phyloP scores from a whole-genome alignment of 2,888 invertebrate species.

The Nasonovia ribisnigri region DNA sequence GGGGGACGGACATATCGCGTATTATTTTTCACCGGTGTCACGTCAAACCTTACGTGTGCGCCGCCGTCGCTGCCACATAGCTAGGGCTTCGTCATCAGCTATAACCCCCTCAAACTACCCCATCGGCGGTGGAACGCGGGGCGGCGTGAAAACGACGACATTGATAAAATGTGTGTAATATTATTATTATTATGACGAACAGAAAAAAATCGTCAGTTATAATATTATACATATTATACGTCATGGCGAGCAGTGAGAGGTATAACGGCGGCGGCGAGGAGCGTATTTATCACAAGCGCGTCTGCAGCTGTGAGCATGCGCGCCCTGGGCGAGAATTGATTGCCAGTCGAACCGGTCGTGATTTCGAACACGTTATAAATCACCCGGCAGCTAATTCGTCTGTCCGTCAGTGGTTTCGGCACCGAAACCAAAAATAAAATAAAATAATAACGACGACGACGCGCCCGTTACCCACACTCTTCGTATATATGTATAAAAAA shows the following conservation, averaged over 20 bases:
- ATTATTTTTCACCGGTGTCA: background rate
- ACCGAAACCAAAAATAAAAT: conserved; percentile 32
- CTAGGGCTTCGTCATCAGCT: conserved; percentile 34
- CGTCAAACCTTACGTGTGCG: conserved; percentile 59
- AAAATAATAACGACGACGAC: conserved; percentile 39
- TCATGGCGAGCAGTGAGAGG: background rate
- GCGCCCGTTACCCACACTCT: conserved; percentile 4
- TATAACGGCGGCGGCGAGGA: background rate
- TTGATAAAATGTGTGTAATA: conserved; percentile 29
- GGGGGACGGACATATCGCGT: background rate
- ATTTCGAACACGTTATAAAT: conserved; percentile 65
- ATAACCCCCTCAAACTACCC: conserved; percentile 27
- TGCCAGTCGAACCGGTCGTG: conserved; percentile 65
- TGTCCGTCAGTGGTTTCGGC: conserved; percentile 57
- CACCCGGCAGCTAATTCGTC: conserved; percentile 63
- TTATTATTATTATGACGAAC: background rate
- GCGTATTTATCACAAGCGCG: conserved; percentile 61
- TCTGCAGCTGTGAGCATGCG: conserved; percentile 34
- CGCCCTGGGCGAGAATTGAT: conserved; percentile 62
- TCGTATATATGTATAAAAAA: background rate
- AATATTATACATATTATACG: background rate
- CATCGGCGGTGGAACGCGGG: background rate
- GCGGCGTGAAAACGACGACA: conserved; percentile 33
- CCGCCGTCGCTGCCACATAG: background rate
- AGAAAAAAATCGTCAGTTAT: background rate